Evolutionary conservation across 1,140 invertebrate genomes (phyloP).

Genomic region (Mercenaria mercenaria): DNA sequence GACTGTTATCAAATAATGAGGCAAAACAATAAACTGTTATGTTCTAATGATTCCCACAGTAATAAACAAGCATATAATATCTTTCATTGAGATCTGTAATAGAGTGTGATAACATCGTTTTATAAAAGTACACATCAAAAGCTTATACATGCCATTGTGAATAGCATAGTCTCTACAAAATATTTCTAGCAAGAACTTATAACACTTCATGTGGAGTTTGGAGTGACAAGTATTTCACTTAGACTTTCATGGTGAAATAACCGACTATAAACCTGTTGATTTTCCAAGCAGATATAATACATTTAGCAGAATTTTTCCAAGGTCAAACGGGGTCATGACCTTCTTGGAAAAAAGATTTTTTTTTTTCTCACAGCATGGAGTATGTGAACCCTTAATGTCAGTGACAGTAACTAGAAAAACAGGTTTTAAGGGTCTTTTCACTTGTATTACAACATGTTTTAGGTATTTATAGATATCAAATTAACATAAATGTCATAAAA

Average conservation of each 20-base stretch:
- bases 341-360: not conserved
- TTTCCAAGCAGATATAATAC: conserved; percentile 1
- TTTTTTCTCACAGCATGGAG: not conserved
- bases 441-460: too few relatives aligned
- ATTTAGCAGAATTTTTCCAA: not conserved
- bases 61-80: conserved; percentile 14
- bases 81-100: not conserved
- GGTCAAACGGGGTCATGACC: conserved; percentile 5
- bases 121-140: not conserved
- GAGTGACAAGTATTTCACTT: not conserved
- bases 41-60: not conserved
- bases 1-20: too few relatives aligned
- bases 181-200: not conserved
- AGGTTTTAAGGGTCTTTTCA: too few relatives aligned
- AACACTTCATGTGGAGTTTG: not conserved
- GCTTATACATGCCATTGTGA: not conserved
- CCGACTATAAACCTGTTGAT: not conserved
- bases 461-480: too few relatives aligned
- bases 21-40: too few relatives aligned
- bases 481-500: too few relatives aligned
- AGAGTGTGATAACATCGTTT: not conserved
- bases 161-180: not conserved
- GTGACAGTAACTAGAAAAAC: too few relatives aligned
- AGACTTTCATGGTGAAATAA: conserved; percentile 8
- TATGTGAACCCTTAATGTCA: not conserved